These are phyloP conservation scores for Trichonephila clavata DNA, from an alignment of 1,140 invertebrate species.

Conservation along the genomic window DNA sequence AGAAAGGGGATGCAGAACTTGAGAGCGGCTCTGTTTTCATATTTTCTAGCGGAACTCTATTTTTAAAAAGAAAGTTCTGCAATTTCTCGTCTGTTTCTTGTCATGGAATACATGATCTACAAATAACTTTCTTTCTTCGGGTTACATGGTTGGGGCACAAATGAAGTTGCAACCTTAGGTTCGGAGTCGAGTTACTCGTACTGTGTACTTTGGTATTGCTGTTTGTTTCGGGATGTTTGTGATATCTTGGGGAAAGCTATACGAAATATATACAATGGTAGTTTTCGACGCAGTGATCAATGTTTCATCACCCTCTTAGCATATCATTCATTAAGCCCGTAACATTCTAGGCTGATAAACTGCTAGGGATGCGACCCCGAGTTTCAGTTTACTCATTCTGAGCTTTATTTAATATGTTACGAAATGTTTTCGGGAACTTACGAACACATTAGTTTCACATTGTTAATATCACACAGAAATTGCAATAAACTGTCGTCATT, in stretches of 20 bases:
- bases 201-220: not conserved
- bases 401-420: not conserved
- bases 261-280: not conserved
- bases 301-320: conserved; percentile 1
- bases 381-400: not conserved
- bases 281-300: not conserved
- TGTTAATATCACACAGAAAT: no score
- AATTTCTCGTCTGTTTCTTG: not conserved
- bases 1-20: not conserved
- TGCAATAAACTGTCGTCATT: no score
- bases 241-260: not conserved
- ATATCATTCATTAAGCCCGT: not conserved
- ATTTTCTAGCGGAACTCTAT: not conserved
- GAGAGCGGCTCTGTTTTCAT: conserved; percentile 7
- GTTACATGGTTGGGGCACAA: not conserved
- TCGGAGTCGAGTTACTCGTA: not conserved
- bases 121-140: not conserved
- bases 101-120: conserved; percentile 20
- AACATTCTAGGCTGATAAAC: not conserved
- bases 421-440: no score
- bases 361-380: not conserved
- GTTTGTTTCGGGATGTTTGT: not conserved
- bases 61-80: conserved; percentile 1
- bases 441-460: no score
- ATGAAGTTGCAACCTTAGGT: not conserved